Percentiles rank a stretch among this genome's conserved stretches.
Evolutionary conservation across 2,113 vertebrate species (phyloP).

Genomic region (Halcyon senegalensis): DNA sequence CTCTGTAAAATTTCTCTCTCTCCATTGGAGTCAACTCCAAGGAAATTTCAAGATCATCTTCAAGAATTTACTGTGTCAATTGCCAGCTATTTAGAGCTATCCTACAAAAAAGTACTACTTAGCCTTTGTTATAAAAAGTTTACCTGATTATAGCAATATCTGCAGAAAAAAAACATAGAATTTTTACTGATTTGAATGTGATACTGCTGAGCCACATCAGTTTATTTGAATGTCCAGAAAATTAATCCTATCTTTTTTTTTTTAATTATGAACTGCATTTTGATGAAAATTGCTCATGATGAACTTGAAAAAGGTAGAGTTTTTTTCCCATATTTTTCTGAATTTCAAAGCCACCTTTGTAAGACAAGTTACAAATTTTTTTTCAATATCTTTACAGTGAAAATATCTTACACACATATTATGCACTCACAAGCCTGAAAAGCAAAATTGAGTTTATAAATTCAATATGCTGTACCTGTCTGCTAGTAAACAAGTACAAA

Average conservation of each 20-base stretch:
- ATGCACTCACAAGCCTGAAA: constrained; percentile 14
- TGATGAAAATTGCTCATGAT: constrained; percentile 5
- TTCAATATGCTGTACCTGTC: constrained; percentile 26
- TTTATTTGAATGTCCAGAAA: not conserved
- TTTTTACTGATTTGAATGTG: not conserved
- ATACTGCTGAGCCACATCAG: not conserved
- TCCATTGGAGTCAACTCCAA: not conserved
- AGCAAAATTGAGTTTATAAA: constrained; percentile 62
- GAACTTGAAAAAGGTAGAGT: not conserved
- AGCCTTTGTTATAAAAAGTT: not conserved
- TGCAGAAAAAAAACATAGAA: not conserved
- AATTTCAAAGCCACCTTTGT: not conserved
- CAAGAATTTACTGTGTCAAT: not conserved
- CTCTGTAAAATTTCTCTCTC: not conserved
- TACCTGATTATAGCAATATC: not conserved
- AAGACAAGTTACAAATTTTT: not conserved
- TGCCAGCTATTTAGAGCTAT: constrained; percentile 20
- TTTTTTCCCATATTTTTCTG: not conserved
- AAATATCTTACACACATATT: constrained; percentile 4
- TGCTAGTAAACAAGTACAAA: constrained; percentile 55
- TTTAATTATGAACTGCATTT: not conserved
- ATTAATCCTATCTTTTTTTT: not conserved
- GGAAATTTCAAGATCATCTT: constrained; percentile 18
- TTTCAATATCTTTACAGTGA: not conserved
- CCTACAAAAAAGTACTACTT: constrained; percentile 19